Conservation (phyloP, 2,113 vertebrate species). For the Orycteropus afer region DNA sequence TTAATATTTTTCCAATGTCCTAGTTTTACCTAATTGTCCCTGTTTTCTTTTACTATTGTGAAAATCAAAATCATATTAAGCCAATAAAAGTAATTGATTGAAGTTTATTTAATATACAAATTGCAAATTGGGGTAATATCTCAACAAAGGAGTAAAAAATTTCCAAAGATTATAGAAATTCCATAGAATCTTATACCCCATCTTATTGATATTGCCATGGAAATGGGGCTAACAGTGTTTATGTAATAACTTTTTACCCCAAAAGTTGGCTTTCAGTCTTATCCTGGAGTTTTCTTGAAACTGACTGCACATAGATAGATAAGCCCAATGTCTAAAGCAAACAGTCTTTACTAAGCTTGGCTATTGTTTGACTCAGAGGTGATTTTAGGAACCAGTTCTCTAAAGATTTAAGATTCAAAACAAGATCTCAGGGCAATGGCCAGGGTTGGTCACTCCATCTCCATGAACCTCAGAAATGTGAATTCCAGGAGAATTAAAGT, state of each 20-base stretch:
- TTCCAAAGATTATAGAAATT: no score
- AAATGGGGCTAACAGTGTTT: no score
- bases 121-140: no score
- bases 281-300: neutral
- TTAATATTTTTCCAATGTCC: neutral
- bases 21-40: neutral
- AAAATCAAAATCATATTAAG: no score
- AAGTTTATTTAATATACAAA: no score
- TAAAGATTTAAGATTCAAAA: neutral
- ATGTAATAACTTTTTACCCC: no score
- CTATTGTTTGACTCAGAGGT: neutral
- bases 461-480: neutral
- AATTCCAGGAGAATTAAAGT: neutral
- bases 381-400: neutral
- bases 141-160: no score
- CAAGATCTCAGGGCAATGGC: neutral
- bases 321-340: neutral
- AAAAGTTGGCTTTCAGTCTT: neutral
- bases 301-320: neutral
- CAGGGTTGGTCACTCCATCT: neutral
- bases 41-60: neutral
- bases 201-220: no score
- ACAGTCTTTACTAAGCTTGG: neutral
- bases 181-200: no score
- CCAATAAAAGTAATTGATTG: no score